Conservation (phyloP, 1,140 invertebrate species). For the Drosophila fuyamai region DNA sequence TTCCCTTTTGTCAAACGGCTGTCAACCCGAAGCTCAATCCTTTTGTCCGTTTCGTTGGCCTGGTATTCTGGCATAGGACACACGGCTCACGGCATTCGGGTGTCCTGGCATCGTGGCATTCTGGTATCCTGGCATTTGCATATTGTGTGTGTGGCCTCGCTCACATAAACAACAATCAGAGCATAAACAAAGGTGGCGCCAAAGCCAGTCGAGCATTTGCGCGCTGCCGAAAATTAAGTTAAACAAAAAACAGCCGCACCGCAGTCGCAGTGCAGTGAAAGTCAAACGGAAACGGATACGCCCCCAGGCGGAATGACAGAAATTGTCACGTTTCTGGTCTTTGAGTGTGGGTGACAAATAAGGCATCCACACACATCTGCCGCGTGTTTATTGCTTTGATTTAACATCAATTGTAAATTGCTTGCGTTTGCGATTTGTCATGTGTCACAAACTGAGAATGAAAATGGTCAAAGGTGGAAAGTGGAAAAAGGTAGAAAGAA, state of each 20-base stretch:
- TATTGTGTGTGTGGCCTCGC: slow-evolving; percentile 27
- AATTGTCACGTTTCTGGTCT: slow-evolving; percentile 55
- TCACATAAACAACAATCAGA: slow-evolving; percentile 66
- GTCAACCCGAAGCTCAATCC: slow-evolving; percentile 54
- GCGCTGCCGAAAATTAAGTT: slow-evolving; percentile 56
- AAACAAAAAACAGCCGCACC: slow-evolving; percentile 48
- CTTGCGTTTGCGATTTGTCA: slow-evolving; percentile 63
- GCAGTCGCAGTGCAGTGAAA: slow-evolving; percentile 43
- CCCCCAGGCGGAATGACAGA: slow-evolving; percentile 60
- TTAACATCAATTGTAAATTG: slow-evolving; percentile 69
- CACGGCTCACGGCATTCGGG: neutral
- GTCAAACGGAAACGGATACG: slow-evolving; percentile 66
- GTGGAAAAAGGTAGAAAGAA: neutral
- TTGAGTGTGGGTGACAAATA: slow-evolving; percentile 50
- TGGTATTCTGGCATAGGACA: neutral
- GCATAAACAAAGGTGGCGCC: slow-evolving; percentile 53
- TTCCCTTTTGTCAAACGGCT: slow-evolving; percentile 53
- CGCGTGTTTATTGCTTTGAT: slow-evolving; percentile 66
- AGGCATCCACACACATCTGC: slow-evolving; percentile 1
- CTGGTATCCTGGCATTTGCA: slow-evolving; percentile 38
- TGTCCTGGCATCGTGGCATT: slow-evolving; percentile 9
- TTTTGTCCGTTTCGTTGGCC: slow-evolving; percentile 49
- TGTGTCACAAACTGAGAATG: slow-evolving; percentile 47
- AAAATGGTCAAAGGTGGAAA: slow-evolving; percentile 3
- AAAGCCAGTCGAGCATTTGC: slow-evolving; percentile 39